phyloP scores from a whole-genome alignment of 2,797 vertebrate species.

The Gallirallus australis region DNA sequence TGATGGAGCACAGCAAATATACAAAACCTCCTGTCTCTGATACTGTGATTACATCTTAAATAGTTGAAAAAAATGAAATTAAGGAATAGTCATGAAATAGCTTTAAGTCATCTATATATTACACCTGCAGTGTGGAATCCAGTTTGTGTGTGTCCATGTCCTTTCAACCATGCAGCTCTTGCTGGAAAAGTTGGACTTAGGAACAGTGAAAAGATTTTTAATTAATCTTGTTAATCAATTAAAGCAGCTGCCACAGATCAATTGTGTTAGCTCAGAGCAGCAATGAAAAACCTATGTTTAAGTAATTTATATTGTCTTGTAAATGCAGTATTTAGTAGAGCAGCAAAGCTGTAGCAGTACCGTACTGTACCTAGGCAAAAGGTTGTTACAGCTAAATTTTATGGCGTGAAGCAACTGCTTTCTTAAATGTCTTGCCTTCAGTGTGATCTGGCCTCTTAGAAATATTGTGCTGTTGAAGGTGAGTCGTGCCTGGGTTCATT shows the following conservation, averaged over 20 bases:
- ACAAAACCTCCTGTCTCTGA: background rate
- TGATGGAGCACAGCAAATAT: background rate
- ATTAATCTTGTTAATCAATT: background rate
- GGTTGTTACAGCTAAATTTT: background rate
- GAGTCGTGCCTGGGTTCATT: background rate
- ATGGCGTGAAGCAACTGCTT: rapidly evolving
- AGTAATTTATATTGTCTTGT: background rate
- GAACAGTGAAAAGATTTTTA: background rate
- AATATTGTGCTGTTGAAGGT: background rate
- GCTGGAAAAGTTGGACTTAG: background rate
- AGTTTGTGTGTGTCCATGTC: background rate
- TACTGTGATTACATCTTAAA: background rate
- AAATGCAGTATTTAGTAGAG: background rate
- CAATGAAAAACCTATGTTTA: background rate
- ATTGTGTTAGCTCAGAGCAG: background rate
- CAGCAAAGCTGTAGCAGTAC: background rate
- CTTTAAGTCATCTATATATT: background rate
- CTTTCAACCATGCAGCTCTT: background rate
- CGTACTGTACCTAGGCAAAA: background rate
- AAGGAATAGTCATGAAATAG: background rate
- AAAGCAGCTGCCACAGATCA: background rate
- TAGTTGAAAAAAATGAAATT: background rate
- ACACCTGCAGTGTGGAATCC: background rate
- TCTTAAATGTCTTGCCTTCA: background rate
- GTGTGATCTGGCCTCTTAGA: background rate